Percentiles rank a stretch among this genome's conserved stretches.
phyloP scores from a whole-genome alignment of 2,888 invertebrate genomes.

The Diaphora mendica region DNA sequence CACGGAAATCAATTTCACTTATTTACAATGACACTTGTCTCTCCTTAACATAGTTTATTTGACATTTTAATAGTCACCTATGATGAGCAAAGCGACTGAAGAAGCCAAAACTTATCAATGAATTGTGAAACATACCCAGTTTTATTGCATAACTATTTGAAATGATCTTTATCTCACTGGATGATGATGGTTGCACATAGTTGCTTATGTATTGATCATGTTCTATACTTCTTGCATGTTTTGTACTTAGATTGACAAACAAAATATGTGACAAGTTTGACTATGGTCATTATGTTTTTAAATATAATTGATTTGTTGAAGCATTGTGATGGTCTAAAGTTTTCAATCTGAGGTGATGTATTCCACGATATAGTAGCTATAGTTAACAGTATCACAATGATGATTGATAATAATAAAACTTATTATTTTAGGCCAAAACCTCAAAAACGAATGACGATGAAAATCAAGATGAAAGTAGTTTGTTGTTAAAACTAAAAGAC shows the following conservation, averaged over 20 bases:
- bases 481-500: conserved; percentile 78
- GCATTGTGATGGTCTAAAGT: conserved; percentile 81
- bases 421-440: conserved; percentile 38
- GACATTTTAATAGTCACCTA: conserved; percentile 33
- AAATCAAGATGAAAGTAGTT: conserved; percentile 70
- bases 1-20: too few species aligned
- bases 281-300: conserved; percentile 38
- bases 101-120: conserved; percentile 57
- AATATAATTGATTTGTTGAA: conserved; percentile 62
- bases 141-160: conserved; percentile 38
- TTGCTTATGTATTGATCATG: conserved; percentile 23
- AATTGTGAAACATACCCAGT: conserved; percentile 41
- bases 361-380: conserved; percentile 13
- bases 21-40: background rate
- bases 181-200: conserved; percentile 36
- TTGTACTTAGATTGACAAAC: conserved; percentile 28
- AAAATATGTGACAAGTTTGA: conserved; percentile 50
- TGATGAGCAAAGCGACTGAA: conserved; percentile 74
- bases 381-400: background rate
- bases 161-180: conserved; percentile 37
- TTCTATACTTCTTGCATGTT: conserved; percentile 54
- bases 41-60: background rate
- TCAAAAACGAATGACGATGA: conserved; percentile 66
- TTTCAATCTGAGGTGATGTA: conserved; percentile 79
- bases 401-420: conserved; percentile 3